phyloP scores from a whole-genome alignment of 2,113 vertebrate genomes.

The Marcusenius ussheri region DNA sequence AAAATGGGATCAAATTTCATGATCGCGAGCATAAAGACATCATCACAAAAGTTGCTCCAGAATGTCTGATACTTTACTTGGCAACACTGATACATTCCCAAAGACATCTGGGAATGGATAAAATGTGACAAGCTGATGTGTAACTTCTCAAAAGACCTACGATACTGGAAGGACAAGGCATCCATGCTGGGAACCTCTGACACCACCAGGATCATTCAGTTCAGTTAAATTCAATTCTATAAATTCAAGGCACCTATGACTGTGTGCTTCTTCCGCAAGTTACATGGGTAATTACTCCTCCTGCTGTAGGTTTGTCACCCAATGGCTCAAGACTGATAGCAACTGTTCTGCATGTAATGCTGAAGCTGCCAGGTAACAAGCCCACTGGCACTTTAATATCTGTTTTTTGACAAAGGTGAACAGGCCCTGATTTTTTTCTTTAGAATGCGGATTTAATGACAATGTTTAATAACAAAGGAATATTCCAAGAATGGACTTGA shows the following conservation, averaged over 20 bases:
- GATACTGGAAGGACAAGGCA: background rate
- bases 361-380: background rate
- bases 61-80: background rate
- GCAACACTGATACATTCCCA: background rate
- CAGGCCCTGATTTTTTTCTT: background rate
- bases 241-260: background rate
- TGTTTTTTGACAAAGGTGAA: background rate
- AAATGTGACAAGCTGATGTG: background rate
- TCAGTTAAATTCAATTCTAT: background rate
- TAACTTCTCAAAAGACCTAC: background rate
- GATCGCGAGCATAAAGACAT: background rate
- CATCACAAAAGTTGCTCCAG: background rate
- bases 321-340: constrained; percentile 17
- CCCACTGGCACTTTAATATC: background rate
- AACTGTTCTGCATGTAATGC: background rate
- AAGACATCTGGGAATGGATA: background rate
- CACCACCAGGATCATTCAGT: background rate
- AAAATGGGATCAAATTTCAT: background rate
- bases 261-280: background rate
- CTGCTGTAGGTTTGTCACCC: background rate
- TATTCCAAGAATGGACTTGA: constrained; percentile 18
- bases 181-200: background rate
- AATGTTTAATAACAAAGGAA: constrained; percentile 6
- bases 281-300: background rate
- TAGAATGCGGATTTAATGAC: constrained; percentile 4